These are phyloP conservation scores for Caenorhabditis sp. DNA, from an alignment of 2,888 invertebrate species.

Conservation along the genomic window DNA sequence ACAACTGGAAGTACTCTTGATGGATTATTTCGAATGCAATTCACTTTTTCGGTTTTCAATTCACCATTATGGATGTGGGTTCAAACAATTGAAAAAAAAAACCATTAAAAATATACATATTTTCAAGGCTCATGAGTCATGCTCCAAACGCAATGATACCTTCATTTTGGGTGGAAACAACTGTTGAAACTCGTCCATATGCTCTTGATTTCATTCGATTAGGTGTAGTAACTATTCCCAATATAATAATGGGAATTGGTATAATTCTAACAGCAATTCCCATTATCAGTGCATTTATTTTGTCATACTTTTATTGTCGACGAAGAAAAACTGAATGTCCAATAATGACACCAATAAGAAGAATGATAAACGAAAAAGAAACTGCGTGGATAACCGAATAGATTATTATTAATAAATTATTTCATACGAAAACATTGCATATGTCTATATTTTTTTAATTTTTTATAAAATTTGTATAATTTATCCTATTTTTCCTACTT, in stretches of 20 bases:
- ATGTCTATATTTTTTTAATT: conserved; percentile 16
- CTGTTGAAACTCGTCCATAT: conserved; percentile 45
- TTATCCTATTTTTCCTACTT: no score
- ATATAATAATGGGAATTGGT: conserved; percentile 48
- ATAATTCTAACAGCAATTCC: conserved; percentile 35
- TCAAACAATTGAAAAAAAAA: neutral
- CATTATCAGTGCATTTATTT: conserved; percentile 12
- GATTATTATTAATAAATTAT: conserved; percentile 9
- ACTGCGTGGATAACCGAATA: conserved; percentile 4
- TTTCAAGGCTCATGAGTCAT: conserved; percentile 32
- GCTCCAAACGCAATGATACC: conserved; percentile 43
- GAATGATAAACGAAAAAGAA: neutral
- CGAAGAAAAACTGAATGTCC: conserved; percentile 15
- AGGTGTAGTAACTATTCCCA: conserved; percentile 40
- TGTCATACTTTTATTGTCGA: conserved; percentile 28
- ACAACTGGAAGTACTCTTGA: conserved; percentile 58
- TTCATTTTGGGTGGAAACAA: conserved; percentile 45
- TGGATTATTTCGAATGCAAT: conserved; percentile 56
- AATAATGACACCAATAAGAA: conserved; percentile 10
- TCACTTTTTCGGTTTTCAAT: conserved; percentile 52
- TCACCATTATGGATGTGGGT: conserved; percentile 30
- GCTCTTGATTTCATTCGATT: conserved; percentile 46
- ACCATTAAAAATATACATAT: no score
- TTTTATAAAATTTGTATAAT: neutral
- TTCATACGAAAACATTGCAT: conserved; percentile 23